These are phyloP conservation scores for Ceratina australensis DNA, from an alignment of 1,140 invertebrate genomes.

Conservation along the genomic window DNA sequence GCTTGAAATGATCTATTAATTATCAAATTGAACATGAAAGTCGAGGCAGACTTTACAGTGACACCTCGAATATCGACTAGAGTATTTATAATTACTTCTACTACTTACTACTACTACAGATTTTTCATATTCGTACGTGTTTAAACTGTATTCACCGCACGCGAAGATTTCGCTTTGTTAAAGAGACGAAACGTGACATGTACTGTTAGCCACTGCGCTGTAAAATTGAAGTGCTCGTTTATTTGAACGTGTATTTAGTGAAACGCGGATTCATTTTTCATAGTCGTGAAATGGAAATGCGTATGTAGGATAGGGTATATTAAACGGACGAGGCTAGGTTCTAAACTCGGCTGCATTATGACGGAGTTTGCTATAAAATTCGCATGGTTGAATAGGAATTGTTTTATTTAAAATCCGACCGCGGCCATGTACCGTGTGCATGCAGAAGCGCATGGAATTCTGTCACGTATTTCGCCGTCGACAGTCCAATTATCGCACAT, in stretches of 20 bases:
- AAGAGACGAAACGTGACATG: too few species aligned
- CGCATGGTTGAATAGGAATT: conserved; percentile 24
- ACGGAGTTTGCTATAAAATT: conserved; percentile 16
- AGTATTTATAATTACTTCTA: too few species aligned
- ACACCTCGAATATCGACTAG: too few species aligned
- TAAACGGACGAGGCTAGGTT: not conserved
- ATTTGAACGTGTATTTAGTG: too few species aligned
- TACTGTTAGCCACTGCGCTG: too few species aligned
- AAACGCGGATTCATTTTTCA: not conserved
- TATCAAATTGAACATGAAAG: too few species aligned
- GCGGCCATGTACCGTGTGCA: not conserved
- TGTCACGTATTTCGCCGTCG: conserved; percentile 36
- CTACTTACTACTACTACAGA: too few species aligned
- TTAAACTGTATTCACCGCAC: too few species aligned
- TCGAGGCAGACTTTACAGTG: too few species aligned
- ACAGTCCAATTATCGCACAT: conserved; percentile 39
- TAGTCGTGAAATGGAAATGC: not conserved
- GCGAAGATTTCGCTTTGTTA: too few species aligned
- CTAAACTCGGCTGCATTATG: not conserved
- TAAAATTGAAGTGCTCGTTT: not conserved
- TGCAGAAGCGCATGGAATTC: conserved; percentile 18
- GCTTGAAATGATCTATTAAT: too few species aligned
- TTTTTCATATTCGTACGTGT: too few species aligned
- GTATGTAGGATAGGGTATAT: not conserved
- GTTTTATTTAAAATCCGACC: conserved; percentile 33